These are phyloP conservation scores for Lordiphosa stackelbergi DNA, from an alignment of 1,140 invertebrate genomes.

Conservation along the genomic window DNA sequence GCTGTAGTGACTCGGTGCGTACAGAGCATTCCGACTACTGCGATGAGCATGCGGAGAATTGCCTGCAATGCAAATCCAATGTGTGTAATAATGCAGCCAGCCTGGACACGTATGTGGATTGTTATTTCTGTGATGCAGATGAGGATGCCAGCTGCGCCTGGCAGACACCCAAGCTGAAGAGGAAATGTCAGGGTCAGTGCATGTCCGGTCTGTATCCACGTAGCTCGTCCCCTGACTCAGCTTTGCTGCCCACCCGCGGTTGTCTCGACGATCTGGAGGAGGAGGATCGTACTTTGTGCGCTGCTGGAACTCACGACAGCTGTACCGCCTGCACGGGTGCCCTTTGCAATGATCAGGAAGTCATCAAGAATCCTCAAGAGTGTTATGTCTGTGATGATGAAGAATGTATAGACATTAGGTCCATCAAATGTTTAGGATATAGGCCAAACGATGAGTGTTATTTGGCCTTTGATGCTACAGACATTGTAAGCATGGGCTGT, in stretches of 20 bases:
- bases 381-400: conserved; percentile 41
- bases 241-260: conserved; percentile 54
- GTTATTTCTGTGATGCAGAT: conserved; percentile 62
- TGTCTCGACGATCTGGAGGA: conserved; percentile 63
- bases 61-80: conserved; percentile 66
- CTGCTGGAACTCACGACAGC: conserved; percentile 29
- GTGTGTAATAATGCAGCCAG: conserved; percentile 52
- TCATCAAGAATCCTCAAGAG: conserved; percentile 43
- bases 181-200: conserved; percentile 59
- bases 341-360: conserved; percentile 41
- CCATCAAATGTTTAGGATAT: conserved; percentile 45
- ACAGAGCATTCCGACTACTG: conserved; percentile 42
- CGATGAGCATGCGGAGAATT: conserved; percentile 38
- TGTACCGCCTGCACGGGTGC: conserved; percentile 46
- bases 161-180: conserved; percentile 22
- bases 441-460: conserved; percentile 55
- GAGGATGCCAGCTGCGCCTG: conserved; percentile 33
- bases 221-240: conserved; percentile 49
- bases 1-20: conserved; percentile 57
- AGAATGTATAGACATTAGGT: conserved; percentile 24
- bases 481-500: conserved; percentile 56
- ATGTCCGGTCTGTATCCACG: conserved; percentile 67
- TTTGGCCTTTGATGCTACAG: conserved; percentile 33
- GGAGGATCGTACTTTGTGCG: conserved; percentile 25
- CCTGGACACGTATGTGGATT: conserved; percentile 46